Base-by-base conservation (phyloP, 2,113 vertebrate genomes). In the Geothlypis trichas region DNA sequence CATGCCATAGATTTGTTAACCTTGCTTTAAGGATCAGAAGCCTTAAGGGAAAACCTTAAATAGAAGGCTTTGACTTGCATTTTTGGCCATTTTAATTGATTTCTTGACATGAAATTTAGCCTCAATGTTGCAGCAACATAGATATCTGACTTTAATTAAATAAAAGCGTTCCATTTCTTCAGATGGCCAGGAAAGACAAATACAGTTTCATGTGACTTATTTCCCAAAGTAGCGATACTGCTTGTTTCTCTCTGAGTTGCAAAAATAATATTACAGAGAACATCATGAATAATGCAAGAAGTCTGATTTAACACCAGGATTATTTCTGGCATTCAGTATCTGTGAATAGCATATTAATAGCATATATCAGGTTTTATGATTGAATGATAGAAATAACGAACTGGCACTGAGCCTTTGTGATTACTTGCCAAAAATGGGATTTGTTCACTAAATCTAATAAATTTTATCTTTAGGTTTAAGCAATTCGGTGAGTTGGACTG, bases 281-380 rank as follows among this genome's bases (percentile, higher is more conserved):
- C 71, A 65, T 79, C 8, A 97, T 97, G 92, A 97, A 96, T 96
- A 97, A 96, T 95, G 61, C 71, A 96, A 72, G 76, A 95, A 87
- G 42, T 92, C 76, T 95, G 75, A 97, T 96, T 97, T 97, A 96
- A 94, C 84, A 95, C 83, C 35, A 84, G 83, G 86, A 90, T 92
- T 97, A 97, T 96, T 97, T 97, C 82, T 91, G 88, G 62, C 68
- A 76, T 66, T 54, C 55, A 89, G 49, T 73, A 58, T 92, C 90
- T 96, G 86, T 91, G 95, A 96, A 95, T 78, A 94, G 67, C 92
- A 65, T 90, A 87, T 96, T 92, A 97, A 97, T 92, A 94, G 65
- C 58, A 84, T 72, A 72, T 74, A 91, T 31, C 20, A 42, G 63
- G 55, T 97, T 95, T 93, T 92, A 84, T 83, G 92, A 96, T 46